Evolutionary conservation across 1,140 invertebrate genomes (phyloP), one percentile per base, ranked within the genome.

Genomic region (Psix sp.): DNA sequence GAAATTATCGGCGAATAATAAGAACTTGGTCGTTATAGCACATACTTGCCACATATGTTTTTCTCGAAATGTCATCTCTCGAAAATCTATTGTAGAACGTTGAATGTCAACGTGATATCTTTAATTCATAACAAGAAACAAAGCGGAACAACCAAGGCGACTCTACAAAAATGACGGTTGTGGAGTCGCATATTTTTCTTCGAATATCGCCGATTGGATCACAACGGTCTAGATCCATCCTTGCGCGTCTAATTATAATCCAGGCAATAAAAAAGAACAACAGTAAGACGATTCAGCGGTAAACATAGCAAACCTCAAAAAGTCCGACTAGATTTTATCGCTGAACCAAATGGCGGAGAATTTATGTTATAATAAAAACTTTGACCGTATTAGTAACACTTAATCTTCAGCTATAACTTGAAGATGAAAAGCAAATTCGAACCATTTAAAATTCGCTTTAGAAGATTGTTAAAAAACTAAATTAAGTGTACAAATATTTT

Each of bases 281-380:
- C 18, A 17, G 9, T 26, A 20, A 54, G 43, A 46, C 38, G 54
- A 57, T 36, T 48, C 38, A 26, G 36, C 57, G 57, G 54, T 63
- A 67, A 62, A 18, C 7, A 39, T 24, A 29, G 26, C 26, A n/a
- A 29, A n/a, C 9, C 62, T 71, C 35, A 76, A 80, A 77, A 80
- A 81, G 81, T 79, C 80, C 54, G 46, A 7, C 24, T 70, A 77
- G 80, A 83, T 83, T 65, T 76, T 82, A 83, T 83, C 81, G 45
- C 21, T 39, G 35, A 26, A 29, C 39, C 29, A 72, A 73, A 77
- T 63, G 74, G 77, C 72, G 72, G 59, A 57, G 68, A 63, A 63
- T 63, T 38, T 63, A 59, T 11, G 29, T 38, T 52, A 57, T 56
- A 43, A 63, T 57, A 48, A 31, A 46, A 16, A 67, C 67, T 63